Conservation (phyloP, 2,888 invertebrate genomes). For the Stramonita haemastoma region DNA sequence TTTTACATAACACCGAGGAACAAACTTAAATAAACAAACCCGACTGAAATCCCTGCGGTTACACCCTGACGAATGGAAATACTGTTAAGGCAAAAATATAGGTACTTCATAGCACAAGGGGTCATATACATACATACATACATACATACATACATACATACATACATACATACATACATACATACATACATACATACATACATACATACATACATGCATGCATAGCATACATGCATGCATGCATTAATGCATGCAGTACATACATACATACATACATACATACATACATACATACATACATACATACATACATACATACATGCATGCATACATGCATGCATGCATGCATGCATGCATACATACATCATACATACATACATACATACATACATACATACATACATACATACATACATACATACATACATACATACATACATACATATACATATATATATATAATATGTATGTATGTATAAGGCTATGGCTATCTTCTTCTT, state of each 20-base stretch:
- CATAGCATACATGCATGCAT: not conserved
- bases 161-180: not conserved
- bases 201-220: no score
- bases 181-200: no score
- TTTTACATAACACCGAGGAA: not conserved
- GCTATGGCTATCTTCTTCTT: no score
- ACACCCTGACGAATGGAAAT: not conserved
- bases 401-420: no score
- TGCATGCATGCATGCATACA: not conserved
- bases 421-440: no score
- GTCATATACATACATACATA: not conserved
- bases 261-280: no score
- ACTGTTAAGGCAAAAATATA: no score
- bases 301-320: not conserved
- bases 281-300: not conserved
- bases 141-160: not conserved
- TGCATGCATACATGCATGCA: not conserved
- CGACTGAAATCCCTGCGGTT: not conserved
- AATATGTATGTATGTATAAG: no score
- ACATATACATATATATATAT: no score
- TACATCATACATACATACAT: not conserved
- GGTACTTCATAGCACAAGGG: no score
- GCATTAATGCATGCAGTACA: no score
- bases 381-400: no score
- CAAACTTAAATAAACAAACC: not conserved